phyloP scores from a whole-genome alignment of 2,113 vertebrate genomes.

The Chloroceryle aenea region DNA sequence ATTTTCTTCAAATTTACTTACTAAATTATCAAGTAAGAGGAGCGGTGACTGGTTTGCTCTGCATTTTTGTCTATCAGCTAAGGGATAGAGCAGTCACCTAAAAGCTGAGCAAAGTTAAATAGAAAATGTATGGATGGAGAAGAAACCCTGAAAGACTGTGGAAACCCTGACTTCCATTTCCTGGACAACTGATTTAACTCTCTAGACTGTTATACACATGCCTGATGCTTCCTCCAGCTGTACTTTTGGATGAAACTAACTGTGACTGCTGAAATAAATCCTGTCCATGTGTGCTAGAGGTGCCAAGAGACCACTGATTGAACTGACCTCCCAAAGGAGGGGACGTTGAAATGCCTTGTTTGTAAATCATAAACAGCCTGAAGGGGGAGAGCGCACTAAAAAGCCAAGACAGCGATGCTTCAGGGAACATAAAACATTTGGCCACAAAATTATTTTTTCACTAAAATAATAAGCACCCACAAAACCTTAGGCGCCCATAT shows the following conservation, averaged over 20 bases:
- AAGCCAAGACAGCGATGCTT: neutral
- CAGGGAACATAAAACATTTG: neutral
- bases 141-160: neutral
- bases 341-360: constrained; percentile 9
- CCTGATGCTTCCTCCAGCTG: constrained; percentile 54
- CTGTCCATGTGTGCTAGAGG: neutral
- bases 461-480: neutral
- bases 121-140: neutral
- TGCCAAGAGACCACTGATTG: neutral
- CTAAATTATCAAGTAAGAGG: neutral
- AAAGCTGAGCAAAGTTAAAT: neutral
- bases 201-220: constrained; percentile 1
- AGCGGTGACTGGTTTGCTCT: neutral
- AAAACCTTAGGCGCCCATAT: neutral
- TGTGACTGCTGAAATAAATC: constrained; percentile 42
- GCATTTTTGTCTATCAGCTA: neutral
- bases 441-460: neutral
- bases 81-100: neutral
- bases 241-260: constrained; percentile 29
- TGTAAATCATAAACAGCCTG: constrained; percentile 42
- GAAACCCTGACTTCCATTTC: constrained; percentile 26
- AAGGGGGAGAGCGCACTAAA: neutral
- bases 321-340: neutral
- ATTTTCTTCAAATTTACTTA: neutral
- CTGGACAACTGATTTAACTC: constrained; percentile 2